Evolutionary conservation across 2,797 vertebrate species (phyloP).

Genomic region (Phoxinus dragarum): DNA sequence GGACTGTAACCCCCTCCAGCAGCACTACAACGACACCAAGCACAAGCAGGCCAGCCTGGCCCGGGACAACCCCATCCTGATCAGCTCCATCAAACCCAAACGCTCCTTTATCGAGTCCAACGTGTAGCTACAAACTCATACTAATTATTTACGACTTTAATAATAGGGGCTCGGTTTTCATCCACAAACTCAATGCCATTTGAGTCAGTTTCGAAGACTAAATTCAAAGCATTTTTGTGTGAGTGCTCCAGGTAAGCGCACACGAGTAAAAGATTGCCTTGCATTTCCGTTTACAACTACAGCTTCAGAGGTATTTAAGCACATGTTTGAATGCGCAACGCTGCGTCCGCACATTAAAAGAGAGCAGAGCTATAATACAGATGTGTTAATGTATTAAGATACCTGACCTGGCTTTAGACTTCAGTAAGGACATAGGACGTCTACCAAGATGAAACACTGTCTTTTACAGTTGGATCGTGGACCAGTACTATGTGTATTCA

Average conservation of each 20-base stretch:
- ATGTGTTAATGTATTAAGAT: conserved; percentile 18
- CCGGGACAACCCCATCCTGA: conserved; percentile 84
- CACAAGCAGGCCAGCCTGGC: conserved; percentile 80
- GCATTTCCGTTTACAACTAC: conserved; percentile 41
- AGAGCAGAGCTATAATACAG: conserved; percentile 21
- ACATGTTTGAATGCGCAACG: neutral
- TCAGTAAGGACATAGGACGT: conserved; percentile 33
- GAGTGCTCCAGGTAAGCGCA: neutral
- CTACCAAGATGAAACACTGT: conserved; percentile 33
- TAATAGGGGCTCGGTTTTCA: neutral
- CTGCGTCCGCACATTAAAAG: conserved; percentile 27
- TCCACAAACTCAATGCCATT: neutral
- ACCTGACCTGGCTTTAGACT: conserved; percentile 24
- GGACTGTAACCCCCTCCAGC: conserved; percentile 73
- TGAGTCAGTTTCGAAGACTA: neutral
- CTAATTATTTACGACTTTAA: conserved; percentile 21
- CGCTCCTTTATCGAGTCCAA: conserved; percentile 97
- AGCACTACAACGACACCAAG: conserved; percentile 77
- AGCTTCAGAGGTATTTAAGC: conserved; percentile 39
- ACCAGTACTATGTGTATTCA: conserved; percentile 24
- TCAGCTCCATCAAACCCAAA: conserved; percentile 90
- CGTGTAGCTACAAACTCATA: conserved; percentile 75
- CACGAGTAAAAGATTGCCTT: conserved; percentile 9
- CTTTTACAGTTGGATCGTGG: conserved; percentile 35
- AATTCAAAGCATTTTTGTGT: neutral